phyloP scores from a whole-genome alignment of 2,797 vertebrate species.

The Steatocranus sp. region DNA sequence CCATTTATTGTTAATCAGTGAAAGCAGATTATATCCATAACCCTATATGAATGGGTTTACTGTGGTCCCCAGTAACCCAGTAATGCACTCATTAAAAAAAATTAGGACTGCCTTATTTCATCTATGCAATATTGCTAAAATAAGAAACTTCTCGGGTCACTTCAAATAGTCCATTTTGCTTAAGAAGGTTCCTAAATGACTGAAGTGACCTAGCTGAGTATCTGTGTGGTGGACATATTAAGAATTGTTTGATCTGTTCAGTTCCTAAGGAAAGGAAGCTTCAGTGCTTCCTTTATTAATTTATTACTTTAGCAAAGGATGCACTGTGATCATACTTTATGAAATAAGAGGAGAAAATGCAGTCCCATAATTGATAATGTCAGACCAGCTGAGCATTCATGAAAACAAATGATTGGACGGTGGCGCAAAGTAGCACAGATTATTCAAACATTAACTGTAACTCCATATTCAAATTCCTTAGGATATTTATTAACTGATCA shows the following conservation, averaged over 20 bases:
- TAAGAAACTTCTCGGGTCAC: rapidly evolving
- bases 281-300: rapidly evolving
- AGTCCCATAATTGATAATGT: rapidly evolving
- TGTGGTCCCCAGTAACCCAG: neutral
- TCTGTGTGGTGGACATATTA: rapidly evolving
- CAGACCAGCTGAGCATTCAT: rapidly evolving
- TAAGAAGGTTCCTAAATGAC: rapidly evolving
- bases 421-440: neutral
- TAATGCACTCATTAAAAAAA: rapidly evolving
- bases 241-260: neutral
- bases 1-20: rapidly evolving
- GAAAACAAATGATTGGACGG: neutral
- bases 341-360: neutral
- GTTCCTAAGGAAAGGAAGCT: rapidly evolving
- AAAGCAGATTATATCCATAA: neutral
- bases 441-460: neutral
- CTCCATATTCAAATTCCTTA: rapidly evolving
- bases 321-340: rapidly evolving
- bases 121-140: neutral
- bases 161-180: neutral
- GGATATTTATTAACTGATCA: rapidly evolving
- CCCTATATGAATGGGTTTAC: neutral
- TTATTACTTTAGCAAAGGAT: rapidly evolving
- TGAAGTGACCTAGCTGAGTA: rapidly evolving
- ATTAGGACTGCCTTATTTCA: neutral